Evolutionary conservation across 2,888 invertebrate species (phyloP).

Genomic region (Achlya flavicornis): DNA sequence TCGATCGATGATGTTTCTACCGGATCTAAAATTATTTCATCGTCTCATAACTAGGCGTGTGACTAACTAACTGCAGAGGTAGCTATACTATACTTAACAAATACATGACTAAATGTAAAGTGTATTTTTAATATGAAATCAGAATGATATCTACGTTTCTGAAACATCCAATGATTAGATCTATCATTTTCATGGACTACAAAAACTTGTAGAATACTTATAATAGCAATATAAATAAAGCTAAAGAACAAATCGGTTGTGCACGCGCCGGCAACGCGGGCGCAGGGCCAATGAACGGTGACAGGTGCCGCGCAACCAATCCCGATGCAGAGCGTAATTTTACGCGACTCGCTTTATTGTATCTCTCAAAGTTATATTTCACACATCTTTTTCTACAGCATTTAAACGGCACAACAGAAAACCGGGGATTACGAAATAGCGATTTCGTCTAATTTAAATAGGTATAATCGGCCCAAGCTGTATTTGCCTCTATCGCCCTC

Average conservation of each 20-base stretch:
- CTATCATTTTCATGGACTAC: constrained; percentile 20
- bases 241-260: constrained; percentile 55
- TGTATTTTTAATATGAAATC: background rate
- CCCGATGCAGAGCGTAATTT: constrained; percentile 54
- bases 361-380: constrained; percentile 59
- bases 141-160: background rate
- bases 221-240: constrained; percentile 43
- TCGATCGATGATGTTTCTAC: constrained; percentile 8
- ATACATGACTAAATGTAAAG: background rate
- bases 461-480: too few species aligned
- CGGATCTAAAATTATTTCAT: constrained; percentile 3
- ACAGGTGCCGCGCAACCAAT: constrained; percentile 72
- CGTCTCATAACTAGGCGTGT: background rate
- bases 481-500: too few species aligned
- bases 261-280: constrained; percentile 59
- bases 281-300: constrained; percentile 76
- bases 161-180: background rate
- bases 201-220: constrained; percentile 39
- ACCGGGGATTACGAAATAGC: too few species aligned
- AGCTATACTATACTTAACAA: background rate
- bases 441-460: too few species aligned
- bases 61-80: background rate
- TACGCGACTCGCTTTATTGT: constrained; percentile 54
- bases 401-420: constrained; percentile 16
- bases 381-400: constrained; percentile 53